Evolutionary conservation across 2,797 vertebrate species (phyloP).

Genomic region (Iguana delicatissima): DNA sequence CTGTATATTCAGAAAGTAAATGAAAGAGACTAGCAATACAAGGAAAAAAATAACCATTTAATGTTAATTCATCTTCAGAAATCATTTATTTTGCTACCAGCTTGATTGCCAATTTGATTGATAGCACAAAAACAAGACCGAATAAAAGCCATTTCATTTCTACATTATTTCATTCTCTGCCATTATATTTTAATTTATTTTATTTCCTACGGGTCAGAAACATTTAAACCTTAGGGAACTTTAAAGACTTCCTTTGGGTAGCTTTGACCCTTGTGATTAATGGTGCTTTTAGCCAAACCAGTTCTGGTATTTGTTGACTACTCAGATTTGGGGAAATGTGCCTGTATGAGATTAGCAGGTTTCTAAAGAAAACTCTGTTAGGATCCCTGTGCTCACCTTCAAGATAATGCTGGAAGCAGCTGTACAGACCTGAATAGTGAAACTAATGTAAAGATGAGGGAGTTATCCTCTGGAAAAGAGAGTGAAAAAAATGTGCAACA

Average conservation of each 20-base stretch:
- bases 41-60: constrained; percentile 8
- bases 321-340: not conserved
- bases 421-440: not conserved
- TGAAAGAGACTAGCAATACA: constrained; percentile 23
- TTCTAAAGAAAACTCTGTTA: not conserved
- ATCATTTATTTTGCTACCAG: constrained; percentile 62
- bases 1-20: constrained; percentile 25
- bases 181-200: not conserved
- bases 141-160: constrained; percentile 69
- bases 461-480: not conserved
- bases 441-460: not conserved
- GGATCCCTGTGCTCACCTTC: not conserved
- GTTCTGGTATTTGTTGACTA: not conserved
- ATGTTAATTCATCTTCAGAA: constrained; percentile 48
- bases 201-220: not conserved
- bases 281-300: not conserved
- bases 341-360: not conserved
- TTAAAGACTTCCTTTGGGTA: not conserved
- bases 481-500: not conserved
- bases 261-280: not conserved
- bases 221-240: not conserved
- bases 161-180: constrained; percentile 29
- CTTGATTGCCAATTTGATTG: constrained; percentile 33
- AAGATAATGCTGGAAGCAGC: not conserved
- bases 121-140: constrained; percentile 58